Evolutionary conservation across 2,113 vertebrate species (phyloP).

Genomic region (Oryzias curvinotus): DNA sequence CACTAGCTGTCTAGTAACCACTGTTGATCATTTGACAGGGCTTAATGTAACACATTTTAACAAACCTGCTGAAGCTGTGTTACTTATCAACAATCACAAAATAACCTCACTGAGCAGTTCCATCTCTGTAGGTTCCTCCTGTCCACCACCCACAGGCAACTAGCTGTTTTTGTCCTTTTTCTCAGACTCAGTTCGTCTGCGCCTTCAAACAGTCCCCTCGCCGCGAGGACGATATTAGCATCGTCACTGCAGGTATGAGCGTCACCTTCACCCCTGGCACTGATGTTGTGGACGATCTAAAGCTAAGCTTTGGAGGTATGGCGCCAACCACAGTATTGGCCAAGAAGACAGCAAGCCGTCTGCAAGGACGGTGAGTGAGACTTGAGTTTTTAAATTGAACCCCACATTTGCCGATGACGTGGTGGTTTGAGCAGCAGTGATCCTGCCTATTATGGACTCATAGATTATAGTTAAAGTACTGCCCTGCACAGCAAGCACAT

Average conservation of each 20-base stretch:
- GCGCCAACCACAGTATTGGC: conserved; percentile 85
- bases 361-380: conserved; percentile 78
- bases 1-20: too few species aligned
- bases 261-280: conserved; percentile 80
- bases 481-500: too few species aligned
- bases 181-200: conserved; percentile 87
- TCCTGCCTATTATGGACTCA: background rate
- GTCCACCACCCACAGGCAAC: background rate
- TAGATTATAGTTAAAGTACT: too few species aligned
- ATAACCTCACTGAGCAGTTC: too few species aligned
- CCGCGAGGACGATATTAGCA: conserved; percentile 93
- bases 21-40: too few species aligned
- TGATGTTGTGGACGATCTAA: conserved; percentile 76
- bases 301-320: conserved; percentile 93
- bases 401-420: background rate
- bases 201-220: conserved; percentile 93
- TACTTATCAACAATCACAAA: too few species aligned
- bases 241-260: conserved; percentile 91
- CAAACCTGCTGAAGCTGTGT: too few species aligned
- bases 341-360: conserved; percentile 73
- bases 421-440: background rate
- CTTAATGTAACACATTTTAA: too few species aligned
- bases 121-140: too few species aligned
- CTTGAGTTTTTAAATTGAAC: background rate
- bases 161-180: background rate